Percentiles rank a stretch among this genome's conserved stretches.
phyloP scores from a whole-genome alignment of 2,113 vertebrate genomes.

The Eolophus roseicapilla region DNA sequence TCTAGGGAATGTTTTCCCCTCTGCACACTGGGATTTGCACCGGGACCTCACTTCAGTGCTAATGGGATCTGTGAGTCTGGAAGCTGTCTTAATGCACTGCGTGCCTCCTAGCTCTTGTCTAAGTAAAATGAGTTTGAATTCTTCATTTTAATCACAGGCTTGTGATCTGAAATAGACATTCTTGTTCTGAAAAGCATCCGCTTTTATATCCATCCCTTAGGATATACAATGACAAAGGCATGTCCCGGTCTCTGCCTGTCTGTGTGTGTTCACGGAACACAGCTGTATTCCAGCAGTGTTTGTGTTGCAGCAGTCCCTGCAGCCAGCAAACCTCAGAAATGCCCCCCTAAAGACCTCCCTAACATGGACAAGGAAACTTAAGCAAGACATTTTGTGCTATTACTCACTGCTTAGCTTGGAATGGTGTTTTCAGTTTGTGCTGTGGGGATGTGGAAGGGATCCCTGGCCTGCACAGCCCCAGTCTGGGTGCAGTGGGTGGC shows the following conservation, averaged over 20 bases:
- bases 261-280: neutral
- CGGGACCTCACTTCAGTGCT: neutral
- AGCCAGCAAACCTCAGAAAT: neutral
- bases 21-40: neutral
- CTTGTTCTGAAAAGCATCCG: neutral
- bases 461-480: fast-evolving
- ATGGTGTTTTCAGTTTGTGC: neutral
- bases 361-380: neutral
- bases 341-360: neutral
- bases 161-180: neutral
- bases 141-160: slow-evolving; percentile 34
- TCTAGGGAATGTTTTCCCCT: neutral
- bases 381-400: fast-evolving
- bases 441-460: fast-evolving
- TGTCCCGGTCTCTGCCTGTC: neutral
- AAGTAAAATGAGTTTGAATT: slow-evolving; percentile 39
- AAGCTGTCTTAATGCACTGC: neutral
- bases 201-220: neutral
- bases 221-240: neutral
- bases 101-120: neutral
- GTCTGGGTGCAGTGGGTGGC: fast-evolving
- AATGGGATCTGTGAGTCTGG: slow-evolving; percentile 19
- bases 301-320: fast-evolving
- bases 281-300: fast-evolving
- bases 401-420: neutral